phyloP scores from a whole-genome alignment of 2,888 invertebrate genomes.

The Lottia scabra region DNA sequence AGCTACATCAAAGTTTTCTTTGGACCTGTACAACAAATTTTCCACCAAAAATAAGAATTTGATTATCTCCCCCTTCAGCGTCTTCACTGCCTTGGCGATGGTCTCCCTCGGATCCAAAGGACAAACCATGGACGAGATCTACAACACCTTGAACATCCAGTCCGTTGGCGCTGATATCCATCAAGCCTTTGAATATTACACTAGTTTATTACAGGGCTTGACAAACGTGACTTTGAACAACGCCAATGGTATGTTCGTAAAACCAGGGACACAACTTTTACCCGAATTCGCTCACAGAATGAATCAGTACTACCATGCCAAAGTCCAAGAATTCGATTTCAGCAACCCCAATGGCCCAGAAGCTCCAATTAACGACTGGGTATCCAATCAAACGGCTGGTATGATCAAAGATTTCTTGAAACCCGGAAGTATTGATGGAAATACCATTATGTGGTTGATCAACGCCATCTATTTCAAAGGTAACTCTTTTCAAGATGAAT shows the following conservation, averaged over 20 bases:
- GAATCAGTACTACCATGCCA: conserved; percentile 29
- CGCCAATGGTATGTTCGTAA: conserved; percentile 51
- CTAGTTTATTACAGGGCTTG: conserved; percentile 8
- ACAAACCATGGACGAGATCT: conserved; percentile 52
- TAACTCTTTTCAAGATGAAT: no score
- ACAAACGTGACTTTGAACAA: conserved; percentile 34
- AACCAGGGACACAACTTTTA: conserved; percentile 51
- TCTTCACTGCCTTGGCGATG: conserved; percentile 63
- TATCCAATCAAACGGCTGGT: conserved; percentile 81
- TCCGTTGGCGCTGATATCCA: conserved; percentile 18
- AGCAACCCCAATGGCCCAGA: conserved; percentile 58
- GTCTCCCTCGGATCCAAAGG: conserved; percentile 60
- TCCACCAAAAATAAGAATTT: conserved; percentile 19
- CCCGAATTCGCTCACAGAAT: background rate
- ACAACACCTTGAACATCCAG: conserved; percentile 30
- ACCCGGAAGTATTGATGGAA: conserved; percentile 65
- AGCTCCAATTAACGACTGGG: conserved; percentile 82
- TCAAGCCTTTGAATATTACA: conserved; percentile 24
- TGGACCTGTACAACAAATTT: conserved; percentile 10
- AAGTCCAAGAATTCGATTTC: conserved; percentile 22
- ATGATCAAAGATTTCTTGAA: conserved; percentile 83
- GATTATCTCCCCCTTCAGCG: conserved; percentile 65
- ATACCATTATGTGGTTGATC: conserved; percentile 64
- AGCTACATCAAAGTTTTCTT: background rate
- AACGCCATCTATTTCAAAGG: conserved; percentile 71